Conservation (phyloP, 2,888 invertebrate species). For the Acanthopleura granulata region DNA sequence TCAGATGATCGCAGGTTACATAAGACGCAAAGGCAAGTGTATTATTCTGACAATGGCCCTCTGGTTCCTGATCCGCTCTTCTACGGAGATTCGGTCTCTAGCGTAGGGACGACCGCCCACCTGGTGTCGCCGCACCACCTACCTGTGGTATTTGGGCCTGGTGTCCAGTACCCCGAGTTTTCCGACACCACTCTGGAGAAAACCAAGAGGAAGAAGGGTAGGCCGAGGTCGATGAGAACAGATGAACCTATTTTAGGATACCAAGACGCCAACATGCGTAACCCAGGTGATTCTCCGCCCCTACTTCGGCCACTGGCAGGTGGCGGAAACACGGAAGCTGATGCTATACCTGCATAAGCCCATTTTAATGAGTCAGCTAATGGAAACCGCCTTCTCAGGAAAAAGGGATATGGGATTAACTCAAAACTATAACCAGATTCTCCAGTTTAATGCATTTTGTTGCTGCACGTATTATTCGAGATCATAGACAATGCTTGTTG, state of each 20-base stretch:
- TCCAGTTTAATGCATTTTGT: no score
- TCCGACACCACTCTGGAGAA: neutral
- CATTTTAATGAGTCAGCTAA: no score
- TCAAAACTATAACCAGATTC: no score
- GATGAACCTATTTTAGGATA: slow-evolving; percentile 12
- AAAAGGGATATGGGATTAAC: no score
- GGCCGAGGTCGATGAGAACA: neutral
- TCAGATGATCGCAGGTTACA: neutral
- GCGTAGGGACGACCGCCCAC: neutral
- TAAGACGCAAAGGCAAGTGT: neutral
- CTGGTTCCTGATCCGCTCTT: neutral
- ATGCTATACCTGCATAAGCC: no score
- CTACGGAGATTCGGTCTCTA: slow-evolving; percentile 7
- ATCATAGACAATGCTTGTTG: no score
- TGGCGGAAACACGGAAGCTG: no score
- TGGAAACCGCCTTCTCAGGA: no score
- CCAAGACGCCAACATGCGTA: neutral
- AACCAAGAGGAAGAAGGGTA: slow-evolving; percentile 9
- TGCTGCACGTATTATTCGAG: no score
- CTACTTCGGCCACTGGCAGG: no score
- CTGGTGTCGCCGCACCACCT: neutral
- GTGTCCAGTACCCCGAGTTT: neutral
- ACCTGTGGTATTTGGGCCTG: neutral
- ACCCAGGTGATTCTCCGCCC: slow-evolving; percentile 3
- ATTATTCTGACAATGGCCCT: neutral